Evolutionary conservation across 2,888 invertebrate species (phyloP).

Genomic region (Scrobipalpa atriplicella): DNA sequence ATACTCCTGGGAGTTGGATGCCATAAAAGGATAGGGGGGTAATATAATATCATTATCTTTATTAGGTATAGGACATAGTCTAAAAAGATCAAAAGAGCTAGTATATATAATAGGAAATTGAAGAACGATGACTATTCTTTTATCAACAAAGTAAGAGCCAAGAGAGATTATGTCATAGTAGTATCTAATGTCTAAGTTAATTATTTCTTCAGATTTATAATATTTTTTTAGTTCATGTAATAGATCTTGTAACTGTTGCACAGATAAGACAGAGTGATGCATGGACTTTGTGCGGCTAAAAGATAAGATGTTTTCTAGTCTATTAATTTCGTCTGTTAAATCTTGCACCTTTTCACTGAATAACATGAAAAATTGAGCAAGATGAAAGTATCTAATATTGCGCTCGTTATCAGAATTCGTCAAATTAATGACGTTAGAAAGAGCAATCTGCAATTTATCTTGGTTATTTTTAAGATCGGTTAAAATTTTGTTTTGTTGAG

Average conservation of each 20-base stretch:
- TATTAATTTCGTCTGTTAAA: conserved; percentile 4
- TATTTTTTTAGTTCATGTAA: background rate
- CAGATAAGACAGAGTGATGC: conserved; percentile 15
- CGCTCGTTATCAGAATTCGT: conserved; percentile 5
- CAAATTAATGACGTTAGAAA: conserved; percentile 13
- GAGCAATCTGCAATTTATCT: conserved; percentile 8
- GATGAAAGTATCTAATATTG: background rate
- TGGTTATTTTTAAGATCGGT: conserved; percentile 13
- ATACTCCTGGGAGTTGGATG: conserved; percentile 21
- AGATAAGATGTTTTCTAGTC: conserved; percentile 17
- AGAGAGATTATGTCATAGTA: conserved; percentile 11
- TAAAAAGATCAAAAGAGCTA: conserved; percentile 9
- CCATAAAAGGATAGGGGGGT: conserved; percentile 15
- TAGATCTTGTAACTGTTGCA: conserved; percentile 11
- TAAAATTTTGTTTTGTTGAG: conserved; percentile 4
- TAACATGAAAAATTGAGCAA: conserved; percentile 18
- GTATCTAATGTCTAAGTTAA: conserved; percentile 9
- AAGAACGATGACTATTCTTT: conserved; percentile 19
- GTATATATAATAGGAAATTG: conserved; percentile 16
- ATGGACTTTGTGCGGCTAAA: conserved; percentile 19
- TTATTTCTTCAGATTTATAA: conserved; percentile 8
- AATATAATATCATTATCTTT: conserved; percentile 15
- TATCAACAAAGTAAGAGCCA: conserved; percentile 6
- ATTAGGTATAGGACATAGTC: conserved; percentile 7
- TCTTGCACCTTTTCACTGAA: conserved; percentile 17